These are phyloP conservation scores for Tetropium fuscum DNA, from an alignment of 2,888 invertebrate species.

Conservation along the genomic window DNA sequence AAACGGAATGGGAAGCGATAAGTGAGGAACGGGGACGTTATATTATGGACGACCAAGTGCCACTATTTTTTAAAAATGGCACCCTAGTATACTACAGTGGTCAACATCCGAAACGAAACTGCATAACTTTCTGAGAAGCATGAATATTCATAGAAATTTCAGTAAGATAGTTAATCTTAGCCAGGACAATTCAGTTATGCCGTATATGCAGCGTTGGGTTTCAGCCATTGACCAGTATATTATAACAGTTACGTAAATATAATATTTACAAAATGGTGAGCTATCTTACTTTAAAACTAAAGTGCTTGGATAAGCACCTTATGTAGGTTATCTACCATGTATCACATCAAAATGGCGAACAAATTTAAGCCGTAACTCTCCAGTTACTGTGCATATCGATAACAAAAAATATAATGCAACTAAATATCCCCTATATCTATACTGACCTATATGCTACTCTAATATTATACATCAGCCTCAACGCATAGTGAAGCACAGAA, in stretches of 20 bases:
- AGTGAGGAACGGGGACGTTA: too few species aligned
- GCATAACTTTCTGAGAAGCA: too few species aligned
- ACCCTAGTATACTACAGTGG: too few species aligned
- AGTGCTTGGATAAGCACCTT: slow-evolving; percentile 28
- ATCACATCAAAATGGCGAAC: slow-evolving; percentile 66
- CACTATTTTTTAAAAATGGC: too few species aligned
- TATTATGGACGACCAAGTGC: too few species aligned
- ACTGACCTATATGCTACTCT: slow-evolving; percentile 38
- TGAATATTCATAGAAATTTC: too few species aligned
- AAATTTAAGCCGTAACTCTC: slow-evolving; percentile 60
- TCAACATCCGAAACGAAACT: too few species aligned
- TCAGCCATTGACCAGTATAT: too few species aligned
- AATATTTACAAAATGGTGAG: slow-evolving; percentile 38
- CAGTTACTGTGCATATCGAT: slow-evolving; percentile 48
- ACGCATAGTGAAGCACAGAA: neutral
- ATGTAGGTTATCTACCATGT: slow-evolving; percentile 46
- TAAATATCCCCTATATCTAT: slow-evolving; percentile 38
- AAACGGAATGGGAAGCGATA: too few species aligned
- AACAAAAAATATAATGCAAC: slow-evolving; percentile 32
- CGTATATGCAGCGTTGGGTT: too few species aligned
- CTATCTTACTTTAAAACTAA: slow-evolving; percentile 32
- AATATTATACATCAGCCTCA: slow-evolving; percentile 32
- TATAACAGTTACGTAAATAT: neutral
- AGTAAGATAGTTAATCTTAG: too few species aligned
- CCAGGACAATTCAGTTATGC: too few species aligned